Evolutionary conservation across 2,888 invertebrate species (phyloP).

Genomic region (Phalangium opilio): DNA sequence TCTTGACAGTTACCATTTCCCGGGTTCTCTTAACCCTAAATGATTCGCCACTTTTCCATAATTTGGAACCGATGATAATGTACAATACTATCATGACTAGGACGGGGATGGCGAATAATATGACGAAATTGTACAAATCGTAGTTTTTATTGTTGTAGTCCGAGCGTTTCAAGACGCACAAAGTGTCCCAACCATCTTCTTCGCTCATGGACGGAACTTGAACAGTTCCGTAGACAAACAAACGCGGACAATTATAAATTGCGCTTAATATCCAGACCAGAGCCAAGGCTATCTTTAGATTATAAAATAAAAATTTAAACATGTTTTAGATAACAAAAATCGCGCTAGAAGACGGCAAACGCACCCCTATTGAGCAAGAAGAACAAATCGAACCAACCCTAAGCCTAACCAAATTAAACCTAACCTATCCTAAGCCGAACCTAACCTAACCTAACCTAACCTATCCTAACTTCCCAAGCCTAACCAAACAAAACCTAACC

Average conservation of each 20-base stretch:
- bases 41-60: conserved; percentile 46
- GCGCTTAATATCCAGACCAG: conserved; percentile 70
- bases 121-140: conserved; percentile 63
- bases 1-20: too few species aligned
- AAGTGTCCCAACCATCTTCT: conserved; percentile 37
- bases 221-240: conserved; percentile 52
- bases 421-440: too few species aligned
- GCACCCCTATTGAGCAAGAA: too few species aligned
- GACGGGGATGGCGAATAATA: conserved; percentile 66
- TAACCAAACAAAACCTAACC: too few species aligned
- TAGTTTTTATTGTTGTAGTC: conserved; percentile 61
- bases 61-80: conserved; percentile 61
- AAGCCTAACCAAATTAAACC: too few species aligned
- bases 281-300: conserved; percentile 55
- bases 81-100: conserved; percentile 61
- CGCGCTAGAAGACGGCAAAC: too few species aligned
- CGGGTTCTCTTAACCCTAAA: too few species aligned
- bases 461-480: too few species aligned
- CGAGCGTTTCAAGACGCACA: conserved; percentile 48
- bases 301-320: too few species aligned
- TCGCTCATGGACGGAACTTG: conserved; percentile 6
- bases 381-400: too few species aligned
- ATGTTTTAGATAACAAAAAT: too few species aligned
- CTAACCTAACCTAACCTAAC: too few species aligned
- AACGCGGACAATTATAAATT: conserved; percentile 64